phyloP scores from a whole-genome alignment of 2,113 vertebrate species.

The Rhea americana region DNA sequence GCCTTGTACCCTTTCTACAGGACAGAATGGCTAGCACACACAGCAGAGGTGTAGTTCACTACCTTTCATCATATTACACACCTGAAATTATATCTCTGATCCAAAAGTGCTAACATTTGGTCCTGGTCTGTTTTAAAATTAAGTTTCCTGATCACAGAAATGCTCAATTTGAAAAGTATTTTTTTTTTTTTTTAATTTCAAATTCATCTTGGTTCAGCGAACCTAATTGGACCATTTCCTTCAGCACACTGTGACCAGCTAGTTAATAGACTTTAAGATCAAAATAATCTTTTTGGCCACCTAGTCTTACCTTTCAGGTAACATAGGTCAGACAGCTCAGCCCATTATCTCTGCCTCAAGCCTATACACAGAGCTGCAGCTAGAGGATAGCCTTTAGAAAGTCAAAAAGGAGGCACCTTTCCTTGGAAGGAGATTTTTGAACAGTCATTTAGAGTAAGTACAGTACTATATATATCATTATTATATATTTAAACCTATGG shows the following conservation, averaged over 20 bases:
- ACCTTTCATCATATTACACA: fast-evolving
- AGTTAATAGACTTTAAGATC: not conserved
- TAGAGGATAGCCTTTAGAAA: not conserved
- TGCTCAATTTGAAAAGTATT: not conserved
- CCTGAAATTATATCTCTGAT: not conserved
- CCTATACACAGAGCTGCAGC: fast-evolving
- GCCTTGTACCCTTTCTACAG: fast-evolving
- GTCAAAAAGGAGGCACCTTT: not conserved
- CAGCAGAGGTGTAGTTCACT: fast-evolving
- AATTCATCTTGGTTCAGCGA: not conserved
- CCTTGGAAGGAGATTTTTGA: not conserved
- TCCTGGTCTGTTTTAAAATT: not conserved
- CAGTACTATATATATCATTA: not conserved
- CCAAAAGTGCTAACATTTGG: not conserved
- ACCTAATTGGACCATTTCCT: not conserved
- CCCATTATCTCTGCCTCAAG: not conserved
- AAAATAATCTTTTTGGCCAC: fast-evolving
- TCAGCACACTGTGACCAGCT: not conserved
- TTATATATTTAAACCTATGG: fast-evolving
- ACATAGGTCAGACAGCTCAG: not conserved
- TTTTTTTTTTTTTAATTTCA: too few relatives aligned
- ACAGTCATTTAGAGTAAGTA: fast-evolving
- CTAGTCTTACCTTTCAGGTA: fast-evolving
- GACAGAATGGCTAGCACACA: not conserved
- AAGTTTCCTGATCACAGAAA: fast-evolving